phyloP scores from a whole-genome alignment of 2,888 invertebrate species.

The Trileptium ribeirensis region DNA sequence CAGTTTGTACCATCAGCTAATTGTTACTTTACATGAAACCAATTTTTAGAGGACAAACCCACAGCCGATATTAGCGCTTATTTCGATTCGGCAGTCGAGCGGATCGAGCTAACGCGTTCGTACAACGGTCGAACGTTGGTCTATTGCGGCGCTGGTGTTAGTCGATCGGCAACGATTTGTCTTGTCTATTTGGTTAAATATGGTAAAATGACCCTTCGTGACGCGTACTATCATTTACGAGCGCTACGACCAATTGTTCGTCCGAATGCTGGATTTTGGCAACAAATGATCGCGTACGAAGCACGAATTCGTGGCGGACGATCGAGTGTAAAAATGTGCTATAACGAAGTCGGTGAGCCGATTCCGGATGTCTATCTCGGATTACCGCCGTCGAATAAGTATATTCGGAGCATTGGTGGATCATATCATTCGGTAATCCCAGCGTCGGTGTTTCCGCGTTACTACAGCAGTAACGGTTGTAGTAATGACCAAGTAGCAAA shows the following conservation, averaged over 20 bases:
- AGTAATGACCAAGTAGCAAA: too few species aligned
- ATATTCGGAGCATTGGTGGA: too few species aligned
- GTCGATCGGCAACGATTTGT: slow-evolving; percentile 71
- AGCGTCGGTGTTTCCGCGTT: too few species aligned
- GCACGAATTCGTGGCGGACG: not conserved
- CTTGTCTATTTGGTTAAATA: slow-evolving; percentile 76
- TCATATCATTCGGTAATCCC: too few species aligned
- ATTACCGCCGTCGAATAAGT: not conserved
- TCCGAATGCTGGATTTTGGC: slow-evolving; percentile 10
- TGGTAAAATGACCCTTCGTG: slow-evolving; percentile 65
- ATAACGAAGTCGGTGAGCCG: not conserved
- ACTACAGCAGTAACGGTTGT: too few species aligned
- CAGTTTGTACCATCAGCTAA: too few species aligned
- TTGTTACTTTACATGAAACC: too few species aligned
- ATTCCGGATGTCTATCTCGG: slow-evolving; percentile 1
- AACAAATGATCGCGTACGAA: slow-evolving; percentile 14
- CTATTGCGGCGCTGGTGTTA: slow-evolving; percentile 79
- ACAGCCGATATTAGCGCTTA: not conserved
- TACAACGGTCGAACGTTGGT: slow-evolving; percentile 67
- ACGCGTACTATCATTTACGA: slow-evolving; percentile 69
- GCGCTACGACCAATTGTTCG: slow-evolving; percentile 61
- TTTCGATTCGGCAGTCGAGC: not conserved
- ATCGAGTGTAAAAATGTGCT: not conserved
- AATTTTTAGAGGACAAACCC: slow-evolving; percentile 4
- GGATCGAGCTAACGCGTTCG: not conserved